Conservation (phyloP, 2,113 vertebrate species). For the Tenebrosternarchus preto region DNA sequence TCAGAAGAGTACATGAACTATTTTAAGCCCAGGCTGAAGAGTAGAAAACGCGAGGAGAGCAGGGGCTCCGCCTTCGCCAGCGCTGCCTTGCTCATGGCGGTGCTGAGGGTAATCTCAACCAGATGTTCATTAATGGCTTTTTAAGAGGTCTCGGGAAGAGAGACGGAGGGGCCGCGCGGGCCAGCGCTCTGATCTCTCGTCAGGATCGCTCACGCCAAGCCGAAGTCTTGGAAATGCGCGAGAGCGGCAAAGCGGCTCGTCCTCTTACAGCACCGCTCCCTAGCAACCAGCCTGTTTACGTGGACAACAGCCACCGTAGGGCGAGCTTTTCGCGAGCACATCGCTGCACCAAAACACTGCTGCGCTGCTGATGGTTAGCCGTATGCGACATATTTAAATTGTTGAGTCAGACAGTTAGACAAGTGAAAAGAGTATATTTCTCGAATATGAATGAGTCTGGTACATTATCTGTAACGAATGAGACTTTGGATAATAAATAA, state of each 20-base stretch:
- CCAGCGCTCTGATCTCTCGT: conserved; percentile 45
- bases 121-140: conserved; percentile 62
- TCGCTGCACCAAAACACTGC: background rate
- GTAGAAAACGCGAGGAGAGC: conserved; percentile 22
- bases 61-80: conserved; percentile 39
- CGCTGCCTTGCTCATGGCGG: conserved; percentile 47
- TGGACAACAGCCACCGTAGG: conserved; percentile 24
- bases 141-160: conserved; percentile 49
- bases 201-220: conserved; percentile 1
- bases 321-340: background rate
- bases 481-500: conserved; percentile 20
- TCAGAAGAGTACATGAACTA: conserved; percentile 47
- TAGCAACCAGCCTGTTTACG: conserved; percentile 52
- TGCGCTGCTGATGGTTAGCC: background rate
- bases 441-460: background rate
- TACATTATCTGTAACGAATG: background rate
- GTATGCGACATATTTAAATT: background rate
- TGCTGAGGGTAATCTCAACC: conserved; percentile 53
- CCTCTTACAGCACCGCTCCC: conserved; percentile 42
- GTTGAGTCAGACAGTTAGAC: background rate
- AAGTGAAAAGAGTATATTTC: too few species aligned
- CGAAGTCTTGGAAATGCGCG: conserved; percentile 44
- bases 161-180: conserved; percentile 30
- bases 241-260: conserved; percentile 44
- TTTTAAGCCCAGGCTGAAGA: conserved; percentile 35